Conservation (phyloP, 2,797 vertebrate genomes). For the Pseudopleuronectes americanus region DNA sequence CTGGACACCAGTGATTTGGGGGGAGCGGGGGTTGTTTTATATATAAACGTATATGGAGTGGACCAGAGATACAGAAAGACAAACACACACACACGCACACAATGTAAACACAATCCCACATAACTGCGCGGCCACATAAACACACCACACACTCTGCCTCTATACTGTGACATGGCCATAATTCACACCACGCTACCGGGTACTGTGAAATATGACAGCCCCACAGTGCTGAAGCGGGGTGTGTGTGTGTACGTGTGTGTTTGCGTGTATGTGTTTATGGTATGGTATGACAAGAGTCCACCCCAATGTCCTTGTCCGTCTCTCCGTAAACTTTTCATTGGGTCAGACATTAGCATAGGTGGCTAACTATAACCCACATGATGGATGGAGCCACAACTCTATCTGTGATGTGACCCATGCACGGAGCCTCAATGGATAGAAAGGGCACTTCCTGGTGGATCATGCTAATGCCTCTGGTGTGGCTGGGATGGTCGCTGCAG, state of each 20-base stretch:
- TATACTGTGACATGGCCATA: slow-evolving; percentile 83
- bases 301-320: slow-evolving; percentile 85
- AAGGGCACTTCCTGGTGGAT: slow-evolving; percentile 82
- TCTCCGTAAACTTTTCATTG: slow-evolving; percentile 83
- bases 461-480: slow-evolving; percentile 80
- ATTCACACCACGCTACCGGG: slow-evolving; percentile 81
- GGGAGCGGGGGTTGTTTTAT: slow-evolving; percentile 77
- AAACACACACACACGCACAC: slow-evolving; percentile 36
- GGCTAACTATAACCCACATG: slow-evolving; percentile 83
- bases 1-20: slow-evolving; percentile 81
- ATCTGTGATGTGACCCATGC: slow-evolving; percentile 84
- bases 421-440: slow-evolving; percentile 77
- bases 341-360: slow-evolving; percentile 83
- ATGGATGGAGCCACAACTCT: slow-evolving; percentile 83
- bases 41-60: slow-evolving; percentile 79
- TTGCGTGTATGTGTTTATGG: slow-evolving; percentile 65
- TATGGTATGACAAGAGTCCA: slow-evolving; percentile 74
- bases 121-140: slow-evolving; percentile 61
- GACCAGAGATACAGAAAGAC: slow-evolving; percentile 50
- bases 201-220: slow-evolving; percentile 84
- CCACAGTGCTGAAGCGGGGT: slow-evolving; percentile 60
- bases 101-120: slow-evolving; percentile 52
- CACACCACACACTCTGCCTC: slow-evolving; percentile 62
- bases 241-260: slow-evolving; percentile 45
- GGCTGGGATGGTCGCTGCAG: slow-evolving; percentile 55